Conservation (phyloP, 2,797 vertebrate genomes). For the Eupleurogrammus muticus region DNA sequence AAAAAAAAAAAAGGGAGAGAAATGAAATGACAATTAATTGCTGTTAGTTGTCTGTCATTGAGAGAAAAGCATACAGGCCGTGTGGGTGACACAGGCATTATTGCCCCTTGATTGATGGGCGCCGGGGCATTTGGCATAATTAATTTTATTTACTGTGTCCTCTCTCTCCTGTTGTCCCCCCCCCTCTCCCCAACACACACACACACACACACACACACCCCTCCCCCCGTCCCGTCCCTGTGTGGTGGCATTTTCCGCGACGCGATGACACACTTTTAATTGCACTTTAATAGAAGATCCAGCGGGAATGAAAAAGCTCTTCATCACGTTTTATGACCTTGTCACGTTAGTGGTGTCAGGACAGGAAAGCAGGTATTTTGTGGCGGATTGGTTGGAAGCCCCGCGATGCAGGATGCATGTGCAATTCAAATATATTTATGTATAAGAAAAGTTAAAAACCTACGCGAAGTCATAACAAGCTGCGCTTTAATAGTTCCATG, state of each 20-base stretch:
- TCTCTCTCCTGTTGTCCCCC: constrained; percentile 62
- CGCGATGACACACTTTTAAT: constrained; percentile 79
- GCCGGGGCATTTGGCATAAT: constrained; percentile 81
- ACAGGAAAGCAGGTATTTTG: constrained; percentile 66
- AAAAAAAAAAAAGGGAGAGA: constrained; percentile 34
- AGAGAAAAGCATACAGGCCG: constrained; percentile 72
- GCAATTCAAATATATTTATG: constrained; percentile 12
- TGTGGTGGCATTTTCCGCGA: constrained; percentile 72
- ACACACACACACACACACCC: not conserved
- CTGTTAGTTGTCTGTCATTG: constrained; percentile 75
- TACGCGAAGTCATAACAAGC: constrained; percentile 7
- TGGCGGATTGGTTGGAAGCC: constrained; percentile 12
- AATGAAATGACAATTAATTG: constrained; percentile 80
- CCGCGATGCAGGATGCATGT: constrained; percentile 24
- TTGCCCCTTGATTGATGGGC: constrained; percentile 83
- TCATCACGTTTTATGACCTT: constrained; percentile 79
- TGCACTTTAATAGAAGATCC: constrained; percentile 79
- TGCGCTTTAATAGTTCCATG: not conserved
- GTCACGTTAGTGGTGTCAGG: constrained; percentile 71
- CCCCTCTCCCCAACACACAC: not conserved
- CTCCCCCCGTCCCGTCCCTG: constrained; percentile 31
- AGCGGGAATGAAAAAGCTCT: constrained; percentile 73
- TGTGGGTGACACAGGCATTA: constrained; percentile 78
- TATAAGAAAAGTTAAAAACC: not conserved
- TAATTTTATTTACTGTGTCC: constrained; percentile 84